Percentiles rank a stretch among this genome's conserved stretches.
phyloP scores from a whole-genome alignment of 1,140 invertebrate genomes.

The Arion vulgaris region DNA sequence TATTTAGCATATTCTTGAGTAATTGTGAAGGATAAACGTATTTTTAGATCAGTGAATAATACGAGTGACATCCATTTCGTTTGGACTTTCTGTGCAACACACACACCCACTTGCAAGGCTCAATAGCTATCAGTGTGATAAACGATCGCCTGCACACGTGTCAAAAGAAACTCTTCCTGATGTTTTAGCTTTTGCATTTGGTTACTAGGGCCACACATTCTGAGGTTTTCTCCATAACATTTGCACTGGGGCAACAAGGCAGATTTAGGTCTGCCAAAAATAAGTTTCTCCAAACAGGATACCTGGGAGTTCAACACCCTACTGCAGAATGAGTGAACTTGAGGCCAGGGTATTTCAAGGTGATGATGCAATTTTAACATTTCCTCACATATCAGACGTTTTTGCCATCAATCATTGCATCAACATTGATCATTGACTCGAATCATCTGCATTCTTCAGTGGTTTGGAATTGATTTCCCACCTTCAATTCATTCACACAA shows the following conservation, averaged over 20 bases:
- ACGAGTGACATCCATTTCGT: conserved; percentile 46
- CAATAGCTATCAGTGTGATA: conserved; percentile 33
- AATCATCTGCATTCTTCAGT: conserved; percentile 37
- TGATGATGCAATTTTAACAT: conserved; percentile 44
- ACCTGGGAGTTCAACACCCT: conserved; percentile 20
- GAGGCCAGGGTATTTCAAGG: conserved; percentile 44
- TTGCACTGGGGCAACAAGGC: conserved; percentile 34
- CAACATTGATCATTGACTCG: conserved; percentile 41
- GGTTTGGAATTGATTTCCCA: conserved; percentile 21
- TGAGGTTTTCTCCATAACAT: conserved; percentile 26
- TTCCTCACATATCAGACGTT: conserved; percentile 31
- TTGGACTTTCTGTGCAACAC: conserved; percentile 31
- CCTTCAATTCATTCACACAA: not conserved
- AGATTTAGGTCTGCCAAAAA: conserved; percentile 32
- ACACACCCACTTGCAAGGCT: conserved; percentile 44
- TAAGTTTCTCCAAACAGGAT: conserved; percentile 6
- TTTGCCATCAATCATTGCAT: conserved; percentile 39
- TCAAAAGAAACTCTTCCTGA: conserved; percentile 40
- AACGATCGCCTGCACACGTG: conserved; percentile 43
- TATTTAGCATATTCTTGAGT: conserved; percentile 1
- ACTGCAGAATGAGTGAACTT: conserved; percentile 43
- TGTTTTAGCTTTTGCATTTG: conserved; percentile 40
- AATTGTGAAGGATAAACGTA: conserved; percentile 30
- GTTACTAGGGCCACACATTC: conserved; percentile 21
- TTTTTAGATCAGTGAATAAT: conserved; percentile 40